Percentiles rank a stretch among this genome's conserved stretches.
These are phyloP conservation scores for Microtus pennsylvanicus DNA, from an alignment of 2,113 vertebrate species.

Conservation along the genomic window DNA sequence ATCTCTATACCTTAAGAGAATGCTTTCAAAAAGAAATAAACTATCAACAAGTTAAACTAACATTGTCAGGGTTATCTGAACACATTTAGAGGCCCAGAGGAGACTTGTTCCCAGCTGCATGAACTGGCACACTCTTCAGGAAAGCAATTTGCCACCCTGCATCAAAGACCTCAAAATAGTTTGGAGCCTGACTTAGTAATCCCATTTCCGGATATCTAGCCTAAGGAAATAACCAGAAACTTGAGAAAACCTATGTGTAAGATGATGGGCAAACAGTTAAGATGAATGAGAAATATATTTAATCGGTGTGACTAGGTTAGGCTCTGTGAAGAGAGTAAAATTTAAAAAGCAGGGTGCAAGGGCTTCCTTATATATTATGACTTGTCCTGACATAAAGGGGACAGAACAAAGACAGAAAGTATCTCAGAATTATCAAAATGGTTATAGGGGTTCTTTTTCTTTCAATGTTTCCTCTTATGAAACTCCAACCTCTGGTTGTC, in stretches of 20 bases:
- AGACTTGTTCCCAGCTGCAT: not conserved
- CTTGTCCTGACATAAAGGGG: not conserved
- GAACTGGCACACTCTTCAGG: constrained; percentile 51
- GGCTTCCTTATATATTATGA: not conserved
- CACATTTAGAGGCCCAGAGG: not conserved
- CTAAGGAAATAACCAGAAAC: constrained; percentile 65
- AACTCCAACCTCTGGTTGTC: not conserved
- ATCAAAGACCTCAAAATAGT: constrained; percentile 73
- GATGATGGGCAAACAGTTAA: constrained; percentile 33
- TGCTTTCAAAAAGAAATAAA: not conserved
- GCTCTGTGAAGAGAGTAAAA: not conserved
- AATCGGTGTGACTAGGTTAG: not conserved
- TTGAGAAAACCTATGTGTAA: constrained; percentile 54
- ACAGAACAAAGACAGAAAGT: not conserved
- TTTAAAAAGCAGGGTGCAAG: not conserved
- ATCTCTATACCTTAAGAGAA: not conserved
- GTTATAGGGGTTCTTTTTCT: not conserved
- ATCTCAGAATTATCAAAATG: not conserved
- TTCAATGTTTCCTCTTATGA: not conserved
- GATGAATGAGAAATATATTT: not conserved
- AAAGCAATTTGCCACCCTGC: constrained; percentile 63
- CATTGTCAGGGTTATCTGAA: constrained; percentile 9
- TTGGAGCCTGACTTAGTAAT: constrained; percentile 64
- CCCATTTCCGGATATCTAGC: constrained; percentile 61
- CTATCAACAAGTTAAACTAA: not conserved